phyloP scores from a whole-genome alignment of 2,113 vertebrate species.

The Passerina amoena region DNA sequence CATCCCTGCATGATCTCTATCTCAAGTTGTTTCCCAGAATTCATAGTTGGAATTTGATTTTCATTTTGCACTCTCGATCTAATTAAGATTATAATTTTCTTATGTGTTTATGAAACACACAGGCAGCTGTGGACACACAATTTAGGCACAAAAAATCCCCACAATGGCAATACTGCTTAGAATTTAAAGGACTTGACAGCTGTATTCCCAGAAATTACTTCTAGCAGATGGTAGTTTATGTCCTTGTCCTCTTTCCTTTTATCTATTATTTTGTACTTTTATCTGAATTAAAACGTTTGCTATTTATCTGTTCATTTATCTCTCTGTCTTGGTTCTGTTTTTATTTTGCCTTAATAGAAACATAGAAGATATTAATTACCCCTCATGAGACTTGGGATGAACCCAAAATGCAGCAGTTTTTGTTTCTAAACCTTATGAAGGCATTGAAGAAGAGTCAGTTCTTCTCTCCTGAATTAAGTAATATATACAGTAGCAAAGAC shows the following conservation, averaged over 20 bases:
- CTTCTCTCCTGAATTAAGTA: neutral
- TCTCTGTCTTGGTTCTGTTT: neutral
- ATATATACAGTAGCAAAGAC: neutral
- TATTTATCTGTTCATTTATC: neutral
- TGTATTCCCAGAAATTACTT: neutral
- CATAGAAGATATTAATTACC: neutral
- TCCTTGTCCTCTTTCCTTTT: neutral
- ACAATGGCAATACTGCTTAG: neutral
- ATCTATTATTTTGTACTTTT: neutral
- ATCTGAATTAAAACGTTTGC: neutral
- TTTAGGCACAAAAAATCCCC: neutral
- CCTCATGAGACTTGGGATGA: neutral
- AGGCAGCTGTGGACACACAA: neutral
- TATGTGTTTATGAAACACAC: neutral
- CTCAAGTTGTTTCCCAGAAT: neutral
- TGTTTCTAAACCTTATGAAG: neutral
- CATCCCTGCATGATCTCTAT: constrained; percentile 20
- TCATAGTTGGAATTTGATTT: neutral
- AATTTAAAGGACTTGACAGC: neutral
- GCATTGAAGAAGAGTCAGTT: neutral
- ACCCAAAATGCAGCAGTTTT: neutral
- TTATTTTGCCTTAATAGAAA: neutral
- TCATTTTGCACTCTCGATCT: neutral
- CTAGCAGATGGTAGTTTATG: neutral
- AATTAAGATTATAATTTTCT: constrained; percentile 25